These are phyloP conservation scores for Liasis olivaceus DNA, from an alignment of 2,797 vertebrate genomes.

Conservation along the genomic window DNA sequence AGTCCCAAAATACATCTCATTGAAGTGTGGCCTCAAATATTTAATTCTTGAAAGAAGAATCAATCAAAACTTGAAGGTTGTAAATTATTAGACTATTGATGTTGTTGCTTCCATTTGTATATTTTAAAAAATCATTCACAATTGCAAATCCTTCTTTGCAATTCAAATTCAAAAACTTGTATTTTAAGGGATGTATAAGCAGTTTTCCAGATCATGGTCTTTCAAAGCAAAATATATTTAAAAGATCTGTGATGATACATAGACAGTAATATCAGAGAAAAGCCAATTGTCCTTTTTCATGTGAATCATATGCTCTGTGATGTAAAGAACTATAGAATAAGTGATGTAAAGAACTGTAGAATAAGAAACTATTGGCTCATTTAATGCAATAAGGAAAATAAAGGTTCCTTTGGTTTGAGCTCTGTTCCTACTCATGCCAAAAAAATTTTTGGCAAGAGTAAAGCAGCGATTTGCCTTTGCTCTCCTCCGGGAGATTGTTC, in stretches of 20 bases:
- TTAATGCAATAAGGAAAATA: not conserved
- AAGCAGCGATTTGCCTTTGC: not conserved
- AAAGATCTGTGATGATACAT: not conserved
- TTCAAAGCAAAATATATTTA: not conserved
- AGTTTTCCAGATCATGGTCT: not conserved
- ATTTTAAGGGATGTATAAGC: not conserved
- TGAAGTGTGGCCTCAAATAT: not conserved
- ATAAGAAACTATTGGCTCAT: not conserved
- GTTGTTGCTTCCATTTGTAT: not conserved
- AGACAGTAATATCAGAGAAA: not conserved
- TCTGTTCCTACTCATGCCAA: not conserved
- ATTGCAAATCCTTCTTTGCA: not conserved
- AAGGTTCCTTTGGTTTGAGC: not conserved
- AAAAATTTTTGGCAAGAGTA: not conserved
- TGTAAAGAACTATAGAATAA: not conserved
- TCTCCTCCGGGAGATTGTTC: not conserved
- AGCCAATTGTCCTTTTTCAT: not conserved
- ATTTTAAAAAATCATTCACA: not conserved
- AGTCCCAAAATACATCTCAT: not conserved
- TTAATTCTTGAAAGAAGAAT: not conserved
- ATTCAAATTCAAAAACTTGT: no score
- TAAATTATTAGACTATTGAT: not conserved
- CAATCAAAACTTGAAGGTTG: not conserved
- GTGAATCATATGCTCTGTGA: not conserved
- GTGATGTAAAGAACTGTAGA: not conserved